A percentile compares a stretch with the other conserved stretches of the same genome.
Conservation (phyloP, 2,797 vertebrate species). For the Helarctos malayanus region DNA sequence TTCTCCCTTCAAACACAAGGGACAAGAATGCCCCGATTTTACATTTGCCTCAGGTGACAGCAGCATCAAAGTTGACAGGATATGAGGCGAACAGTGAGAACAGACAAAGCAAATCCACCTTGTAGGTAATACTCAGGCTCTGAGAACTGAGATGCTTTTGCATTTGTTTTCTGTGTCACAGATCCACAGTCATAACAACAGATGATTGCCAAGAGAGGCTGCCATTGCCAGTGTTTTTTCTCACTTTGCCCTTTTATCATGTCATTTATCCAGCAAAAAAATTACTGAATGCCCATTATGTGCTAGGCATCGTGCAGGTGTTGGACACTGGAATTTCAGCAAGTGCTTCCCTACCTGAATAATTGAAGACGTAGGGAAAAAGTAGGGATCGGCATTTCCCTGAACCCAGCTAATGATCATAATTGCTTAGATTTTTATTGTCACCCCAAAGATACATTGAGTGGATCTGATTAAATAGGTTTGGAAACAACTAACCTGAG, state of each 20-base stretch:
- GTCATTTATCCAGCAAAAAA: slow-evolving; percentile 22
- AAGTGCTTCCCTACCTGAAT: background rate
- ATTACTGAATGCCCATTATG: background rate
- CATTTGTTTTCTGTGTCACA: background rate
- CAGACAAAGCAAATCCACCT: background rate
- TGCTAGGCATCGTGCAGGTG: background rate
- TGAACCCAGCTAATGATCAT: background rate
- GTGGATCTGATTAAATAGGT: background rate
- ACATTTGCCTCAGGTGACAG: background rate
- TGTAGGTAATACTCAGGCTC: background rate
- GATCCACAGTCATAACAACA: background rate
- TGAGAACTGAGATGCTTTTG: slow-evolving; percentile 39
- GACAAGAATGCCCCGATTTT: background rate
- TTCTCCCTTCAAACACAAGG: background rate
- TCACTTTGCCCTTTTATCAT: background rate
- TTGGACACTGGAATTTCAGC: background rate
- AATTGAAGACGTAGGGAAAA: background rate
- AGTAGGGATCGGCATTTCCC: slow-evolving; percentile 23
- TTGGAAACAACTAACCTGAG: background rate
- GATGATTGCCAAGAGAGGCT: background rate
- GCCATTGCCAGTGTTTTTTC: background rate
- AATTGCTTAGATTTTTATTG: background rate
- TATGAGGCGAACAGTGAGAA: background rate
- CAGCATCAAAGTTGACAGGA: background rate
- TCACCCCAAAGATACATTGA: background rate